A percentile compares a stretch with the other conserved stretches of the same genome.
Conservation (phyloP, 2,888 invertebrate genomes). For the Epirrhoe tristata region DNA sequence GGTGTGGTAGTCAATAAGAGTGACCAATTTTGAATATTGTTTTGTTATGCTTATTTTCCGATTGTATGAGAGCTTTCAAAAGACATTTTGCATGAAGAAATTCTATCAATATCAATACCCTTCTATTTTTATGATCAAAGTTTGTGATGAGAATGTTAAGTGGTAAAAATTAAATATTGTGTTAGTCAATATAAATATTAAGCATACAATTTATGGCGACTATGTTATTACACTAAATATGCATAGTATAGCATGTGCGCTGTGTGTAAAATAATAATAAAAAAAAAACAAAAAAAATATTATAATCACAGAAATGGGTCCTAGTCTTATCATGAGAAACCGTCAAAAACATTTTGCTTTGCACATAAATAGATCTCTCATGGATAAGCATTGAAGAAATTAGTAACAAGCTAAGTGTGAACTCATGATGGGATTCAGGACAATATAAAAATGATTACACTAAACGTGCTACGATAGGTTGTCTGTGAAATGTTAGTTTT, state of each 20-base stretch:
- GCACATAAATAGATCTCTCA: neutral
- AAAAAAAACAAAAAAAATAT: neutral
- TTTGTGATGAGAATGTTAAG: conserved; percentile 8
- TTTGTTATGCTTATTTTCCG: conserved; percentile 47
- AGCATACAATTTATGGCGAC: neutral
- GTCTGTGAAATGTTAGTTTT: conserved; percentile 1
- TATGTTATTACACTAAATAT: neutral
- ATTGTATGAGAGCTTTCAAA: conserved; percentile 20
- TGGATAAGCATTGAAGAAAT: neutral
- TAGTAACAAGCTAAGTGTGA: neutral
- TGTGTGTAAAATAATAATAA: neutral
- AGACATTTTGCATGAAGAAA: conserved; percentile 15
- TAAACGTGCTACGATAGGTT: neutral
- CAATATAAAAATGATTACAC: neutral
- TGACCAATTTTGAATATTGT: conserved; percentile 66
- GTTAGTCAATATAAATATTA: neutral
- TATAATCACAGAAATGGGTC: neutral
- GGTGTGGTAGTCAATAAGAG: conserved; percentile 59
- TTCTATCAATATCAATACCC: neutral
- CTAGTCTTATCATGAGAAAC: neutral
- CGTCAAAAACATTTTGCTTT: too few species aligned
- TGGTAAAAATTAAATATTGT: neutral
- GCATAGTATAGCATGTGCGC: neutral
- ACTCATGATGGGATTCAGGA: neutral
- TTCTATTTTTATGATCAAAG: conserved; percentile 9